Conservation (phyloP, 2,113 vertebrate genomes). For the Forbesichthys agassizii region DNA sequence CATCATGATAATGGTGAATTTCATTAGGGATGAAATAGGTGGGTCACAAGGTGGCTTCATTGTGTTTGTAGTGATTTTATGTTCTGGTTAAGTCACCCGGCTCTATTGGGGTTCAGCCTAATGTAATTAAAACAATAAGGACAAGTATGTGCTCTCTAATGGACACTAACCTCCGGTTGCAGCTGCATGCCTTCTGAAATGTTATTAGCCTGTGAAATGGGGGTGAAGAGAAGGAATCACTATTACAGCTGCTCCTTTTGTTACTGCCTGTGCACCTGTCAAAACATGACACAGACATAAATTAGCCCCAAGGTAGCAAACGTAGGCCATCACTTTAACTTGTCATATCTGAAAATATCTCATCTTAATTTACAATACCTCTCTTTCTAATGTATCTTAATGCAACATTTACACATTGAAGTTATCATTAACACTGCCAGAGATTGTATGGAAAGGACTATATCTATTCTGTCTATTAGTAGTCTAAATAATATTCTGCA, state of each 20-base stretch:
- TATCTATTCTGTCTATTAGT: slow-evolving; percentile 2
- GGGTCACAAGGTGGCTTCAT: slow-evolving; percentile 56
- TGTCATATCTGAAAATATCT: not conserved
- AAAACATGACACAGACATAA: slow-evolving; percentile 11
- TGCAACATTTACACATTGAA: slow-evolving; percentile 1
- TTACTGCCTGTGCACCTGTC: slow-evolving; percentile 37
- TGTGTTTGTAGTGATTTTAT: slow-evolving; percentile 55
- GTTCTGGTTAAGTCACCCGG: slow-evolving; percentile 47
- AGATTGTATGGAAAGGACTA: not conserved
- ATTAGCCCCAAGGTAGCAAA: not conserved
- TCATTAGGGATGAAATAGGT: slow-evolving; percentile 59
- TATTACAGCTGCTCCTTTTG: slow-evolving; percentile 24
- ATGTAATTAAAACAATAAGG: slow-evolving; percentile 75
- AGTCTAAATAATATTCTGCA: slow-evolving; percentile 3
- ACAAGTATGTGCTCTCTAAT: slow-evolving; percentile 53
- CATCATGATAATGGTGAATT: slow-evolving; percentile 56
- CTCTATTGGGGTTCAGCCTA: slow-evolving; percentile 59
- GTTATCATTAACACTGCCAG: slow-evolving; percentile 4
- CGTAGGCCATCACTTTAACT: not conserved
- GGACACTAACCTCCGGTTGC: slow-evolving; percentile 70
- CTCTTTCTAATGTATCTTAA: slow-evolving; percentile 11
- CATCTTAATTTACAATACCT: slow-evolving; percentile 13
- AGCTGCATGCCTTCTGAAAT: slow-evolving; percentile 61
- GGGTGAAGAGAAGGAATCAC: slow-evolving; percentile 24
- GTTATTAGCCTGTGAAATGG: slow-evolving; percentile 48